A percentile compares a stretch with the other conserved stretches of the same genome.
Conservation (phyloP, 2,113 vertebrate genomes). For the Isurus oxyrinchus region DNA sequence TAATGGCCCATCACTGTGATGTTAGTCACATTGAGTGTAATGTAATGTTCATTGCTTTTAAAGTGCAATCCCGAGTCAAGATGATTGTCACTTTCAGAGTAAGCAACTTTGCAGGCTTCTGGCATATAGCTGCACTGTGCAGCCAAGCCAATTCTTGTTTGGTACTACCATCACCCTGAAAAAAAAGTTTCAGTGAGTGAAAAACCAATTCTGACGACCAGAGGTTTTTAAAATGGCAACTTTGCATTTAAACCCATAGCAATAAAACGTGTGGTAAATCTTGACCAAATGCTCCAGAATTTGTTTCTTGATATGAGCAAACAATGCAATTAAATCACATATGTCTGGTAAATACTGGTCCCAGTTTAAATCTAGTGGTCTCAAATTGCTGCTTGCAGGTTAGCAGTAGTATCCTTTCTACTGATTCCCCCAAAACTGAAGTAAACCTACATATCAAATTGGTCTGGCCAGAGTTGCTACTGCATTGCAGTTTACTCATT, state of each 20-base stretch:
- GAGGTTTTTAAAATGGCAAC: background rate
- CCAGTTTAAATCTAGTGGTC: conserved; percentile 32
- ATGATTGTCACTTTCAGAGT: background rate
- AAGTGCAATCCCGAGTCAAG: background rate
- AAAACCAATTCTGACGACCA: background rate
- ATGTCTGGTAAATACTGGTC: conserved; percentile 6
- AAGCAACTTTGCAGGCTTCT: background rate
- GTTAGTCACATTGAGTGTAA: background rate
- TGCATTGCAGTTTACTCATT: conserved; percentile 21
- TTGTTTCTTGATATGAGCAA: background rate
- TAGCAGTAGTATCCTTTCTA: background rate
- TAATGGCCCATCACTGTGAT: background rate
- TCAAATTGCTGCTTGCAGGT: conserved; percentile 25
- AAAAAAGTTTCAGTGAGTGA: background rate
- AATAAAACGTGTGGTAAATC: background rate
- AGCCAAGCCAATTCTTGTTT: background rate
- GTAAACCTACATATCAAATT: conserved; percentile 36
- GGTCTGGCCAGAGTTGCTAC: conserved; percentile 22
- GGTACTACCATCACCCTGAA: no score
- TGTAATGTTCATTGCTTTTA: background rate
- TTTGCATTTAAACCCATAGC: background rate
- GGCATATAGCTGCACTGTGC: background rate
- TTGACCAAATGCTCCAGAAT: conserved; percentile 21
- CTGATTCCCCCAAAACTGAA: background rate
- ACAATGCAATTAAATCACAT: conserved; percentile 24